These are phyloP conservation scores for Gnatocerus cornutus DNA, from an alignment of 2,888 invertebrate genomes.

Conservation along the genomic window DNA sequence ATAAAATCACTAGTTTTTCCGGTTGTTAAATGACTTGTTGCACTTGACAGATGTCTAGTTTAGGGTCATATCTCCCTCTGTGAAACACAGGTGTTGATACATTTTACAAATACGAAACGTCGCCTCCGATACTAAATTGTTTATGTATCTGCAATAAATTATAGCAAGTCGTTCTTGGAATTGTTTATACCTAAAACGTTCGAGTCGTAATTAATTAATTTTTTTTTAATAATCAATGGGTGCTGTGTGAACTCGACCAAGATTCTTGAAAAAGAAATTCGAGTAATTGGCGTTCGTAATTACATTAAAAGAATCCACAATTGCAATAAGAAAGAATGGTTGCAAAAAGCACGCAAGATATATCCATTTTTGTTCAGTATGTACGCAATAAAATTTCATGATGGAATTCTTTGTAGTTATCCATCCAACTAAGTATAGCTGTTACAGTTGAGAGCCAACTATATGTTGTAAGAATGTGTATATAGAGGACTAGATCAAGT, in stretches of 20 bases:
- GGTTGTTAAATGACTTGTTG: conserved; percentile 57
- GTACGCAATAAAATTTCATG: conserved; percentile 61
- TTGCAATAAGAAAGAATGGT: conserved; percentile 56
- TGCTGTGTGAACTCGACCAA: conserved; percentile 33
- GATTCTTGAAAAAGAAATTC: conserved; percentile 56
- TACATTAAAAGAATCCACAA: conserved; percentile 58
- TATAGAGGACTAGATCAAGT: conserved; percentile 47
- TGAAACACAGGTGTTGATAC: conserved; percentile 25
- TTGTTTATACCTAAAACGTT: conserved; percentile 28
- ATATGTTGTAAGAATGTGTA: conserved; percentile 57
- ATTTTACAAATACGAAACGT: conserved; percentile 22
- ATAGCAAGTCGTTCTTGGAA: conserved; percentile 19
- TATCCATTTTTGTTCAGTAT: conserved; percentile 57
- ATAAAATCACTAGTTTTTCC: conserved; percentile 57
- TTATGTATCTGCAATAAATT: conserved; percentile 22
- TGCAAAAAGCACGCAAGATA: conserved; percentile 56
- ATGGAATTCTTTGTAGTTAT: conserved; percentile 59
- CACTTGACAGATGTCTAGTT: conserved; percentile 54
- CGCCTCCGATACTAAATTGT: conserved; percentile 16
- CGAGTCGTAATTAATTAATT: conserved; percentile 23
- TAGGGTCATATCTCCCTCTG: conserved; percentile 45
- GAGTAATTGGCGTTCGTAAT: conserved; percentile 57
- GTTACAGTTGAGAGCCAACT: conserved; percentile 55
- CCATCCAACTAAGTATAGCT: conserved; percentile 52
- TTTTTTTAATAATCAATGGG: conserved; percentile 29